These are phyloP conservation scores for Aurelia aurita DNA, from an alignment of 30 jellyfish, hydroid and myxozoan species.

Conservation along the genomic window DNA sequence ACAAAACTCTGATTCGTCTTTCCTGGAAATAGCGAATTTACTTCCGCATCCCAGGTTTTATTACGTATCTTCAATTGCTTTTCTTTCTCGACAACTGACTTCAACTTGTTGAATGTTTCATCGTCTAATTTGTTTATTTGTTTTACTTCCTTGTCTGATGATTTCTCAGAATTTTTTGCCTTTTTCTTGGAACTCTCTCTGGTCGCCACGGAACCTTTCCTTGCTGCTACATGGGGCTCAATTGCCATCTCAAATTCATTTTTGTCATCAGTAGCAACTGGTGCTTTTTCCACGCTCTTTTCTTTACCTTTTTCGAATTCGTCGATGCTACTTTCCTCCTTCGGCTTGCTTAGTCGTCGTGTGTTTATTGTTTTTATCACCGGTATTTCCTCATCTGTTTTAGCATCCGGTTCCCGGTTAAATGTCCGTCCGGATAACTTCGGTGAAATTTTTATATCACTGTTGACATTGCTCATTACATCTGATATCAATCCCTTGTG, in stretches of 20 bases:
- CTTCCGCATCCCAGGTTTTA: slow-evolving; percentile 79
- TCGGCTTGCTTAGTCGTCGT: slow-evolving; percentile 23
- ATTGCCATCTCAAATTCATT: not conserved
- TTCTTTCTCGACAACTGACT: slow-evolving; percentile 24
- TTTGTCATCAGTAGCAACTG: not conserved
- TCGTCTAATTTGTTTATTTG: slow-evolving; percentile 7
- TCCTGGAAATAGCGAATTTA: slow-evolving; percentile 57
- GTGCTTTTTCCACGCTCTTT: not conserved
- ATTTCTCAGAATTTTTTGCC: not conserved
- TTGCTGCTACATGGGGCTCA: not conserved
- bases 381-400: slow-evolving; percentile 38
- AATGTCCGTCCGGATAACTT: slow-evolving; percentile 5
- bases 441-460: slow-evolving; percentile 33
- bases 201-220: too few species aligned
- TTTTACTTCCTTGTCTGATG: not conserved
- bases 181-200: not conserved
- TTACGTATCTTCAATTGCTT: slow-evolving; percentile 14
- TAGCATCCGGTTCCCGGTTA: not conserved
- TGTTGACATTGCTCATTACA: slow-evolving; percentile 51
- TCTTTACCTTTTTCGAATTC: not conserved
- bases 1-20: not conserved
- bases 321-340: not conserved
- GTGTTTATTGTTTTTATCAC: slow-evolving; percentile 51
- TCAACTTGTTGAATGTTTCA: slow-evolving; percentile 37
- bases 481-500: slow-evolving; percentile 36